Evolutionary conservation across 1,140 invertebrate genomes (phyloP).

Genomic region (Tetramorium parvispinum): DNA sequence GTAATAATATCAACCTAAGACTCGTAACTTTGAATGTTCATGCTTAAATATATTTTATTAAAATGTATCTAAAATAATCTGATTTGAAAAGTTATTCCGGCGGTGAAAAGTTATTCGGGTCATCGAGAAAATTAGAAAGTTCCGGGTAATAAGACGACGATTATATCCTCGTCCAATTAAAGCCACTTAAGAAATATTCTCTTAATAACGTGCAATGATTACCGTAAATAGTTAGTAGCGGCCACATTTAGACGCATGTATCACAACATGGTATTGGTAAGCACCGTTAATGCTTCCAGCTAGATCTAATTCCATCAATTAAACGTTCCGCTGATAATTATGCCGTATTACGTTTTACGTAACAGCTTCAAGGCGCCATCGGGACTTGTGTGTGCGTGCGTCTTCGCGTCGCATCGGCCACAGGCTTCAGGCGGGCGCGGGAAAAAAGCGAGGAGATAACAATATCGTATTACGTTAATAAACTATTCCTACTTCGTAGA

Average conservation of each 20-base stretch:
- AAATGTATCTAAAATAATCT: background rate
- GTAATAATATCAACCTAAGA: background rate
- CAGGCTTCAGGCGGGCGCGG: background rate
- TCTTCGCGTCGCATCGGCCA: background rate
- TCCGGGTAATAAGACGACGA: slow-evolving; percentile 76
- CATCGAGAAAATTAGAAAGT: slow-evolving; percentile 8
- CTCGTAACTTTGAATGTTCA: background rate
- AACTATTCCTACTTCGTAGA: slow-evolving; percentile 66
- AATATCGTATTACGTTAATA: slow-evolving; percentile 66
- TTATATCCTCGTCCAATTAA: slow-evolving; percentile 79
- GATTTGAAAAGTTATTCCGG: background rate
- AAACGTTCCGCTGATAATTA: slow-evolving; percentile 76
- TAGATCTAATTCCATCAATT: slow-evolving; percentile 78
- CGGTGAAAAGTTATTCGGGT: slow-evolving; percentile 13
- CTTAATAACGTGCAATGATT: slow-evolving; percentile 77
- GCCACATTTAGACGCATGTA: background rate
- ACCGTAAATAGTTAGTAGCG: slow-evolving; percentile 63
- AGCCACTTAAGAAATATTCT: slow-evolving; percentile 73
- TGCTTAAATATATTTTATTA: background rate
- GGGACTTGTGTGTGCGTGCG: background rate
- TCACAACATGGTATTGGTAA: background rate
- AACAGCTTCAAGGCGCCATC: slow-evolving; percentile 40
- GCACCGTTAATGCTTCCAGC: slow-evolving; percentile 64
- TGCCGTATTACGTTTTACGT: slow-evolving; percentile 31
- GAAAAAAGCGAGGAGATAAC: background rate